A percentile compares a stretch with the other conserved stretches of the same genome.
Conservation (phyloP, 2,113 vertebrate genomes). For the Ovis canadensis region DNA sequence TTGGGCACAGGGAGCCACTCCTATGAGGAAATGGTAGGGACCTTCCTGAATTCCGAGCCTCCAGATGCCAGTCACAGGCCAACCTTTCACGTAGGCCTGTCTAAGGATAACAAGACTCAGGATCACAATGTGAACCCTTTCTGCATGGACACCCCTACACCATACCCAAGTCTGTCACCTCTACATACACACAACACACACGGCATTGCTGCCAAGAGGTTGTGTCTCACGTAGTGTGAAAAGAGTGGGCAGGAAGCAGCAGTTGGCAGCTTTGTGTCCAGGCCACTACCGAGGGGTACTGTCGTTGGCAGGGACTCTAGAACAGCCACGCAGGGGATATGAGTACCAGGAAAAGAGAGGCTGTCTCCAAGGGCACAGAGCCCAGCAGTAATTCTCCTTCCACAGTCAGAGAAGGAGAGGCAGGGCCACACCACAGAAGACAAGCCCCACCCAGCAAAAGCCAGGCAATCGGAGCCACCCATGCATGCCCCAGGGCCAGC, state of each 20-base stretch:
- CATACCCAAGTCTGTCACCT: too few relatives aligned
- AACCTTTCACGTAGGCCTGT: neutral
- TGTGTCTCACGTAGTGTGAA: accelerated
- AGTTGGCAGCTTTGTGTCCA: neutral
- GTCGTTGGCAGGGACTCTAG: neutral
- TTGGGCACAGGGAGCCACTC: neutral
- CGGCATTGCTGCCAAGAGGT: neutral
- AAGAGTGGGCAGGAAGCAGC: neutral
- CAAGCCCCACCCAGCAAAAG: neutral
- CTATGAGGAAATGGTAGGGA: neutral
- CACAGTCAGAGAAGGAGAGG: neutral
- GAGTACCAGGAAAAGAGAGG: neutral
- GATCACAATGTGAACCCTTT: neutral
- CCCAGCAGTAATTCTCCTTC: too few relatives aligned
- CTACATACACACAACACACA: neutral
- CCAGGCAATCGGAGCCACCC: accelerated
- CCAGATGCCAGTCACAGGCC: neutral
- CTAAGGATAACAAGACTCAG: neutral
- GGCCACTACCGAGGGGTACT: neutral
- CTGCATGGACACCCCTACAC: neutral
- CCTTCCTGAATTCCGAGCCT: neutral
- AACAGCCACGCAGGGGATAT: neutral
- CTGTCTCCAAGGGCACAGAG: neutral
- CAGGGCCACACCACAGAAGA: neutral
- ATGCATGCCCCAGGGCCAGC: neutral